Base-by-base conservation (phyloP, 2,113 vertebrate genomes). In the Hepsetus odoe region DNA sequence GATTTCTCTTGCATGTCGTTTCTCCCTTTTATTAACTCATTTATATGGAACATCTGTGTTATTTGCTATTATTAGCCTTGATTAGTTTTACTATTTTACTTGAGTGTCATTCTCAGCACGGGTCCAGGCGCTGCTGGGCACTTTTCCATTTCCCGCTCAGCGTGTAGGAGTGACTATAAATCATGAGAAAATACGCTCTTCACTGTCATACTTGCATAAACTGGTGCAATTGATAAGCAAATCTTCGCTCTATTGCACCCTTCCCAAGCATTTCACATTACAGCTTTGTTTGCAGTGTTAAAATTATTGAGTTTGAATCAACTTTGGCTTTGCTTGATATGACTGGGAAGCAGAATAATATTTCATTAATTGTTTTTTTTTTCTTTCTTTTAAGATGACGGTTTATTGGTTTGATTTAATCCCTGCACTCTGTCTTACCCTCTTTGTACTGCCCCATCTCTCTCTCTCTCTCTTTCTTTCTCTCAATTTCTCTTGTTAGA, bases 401-500 rank as follows among this genome's bases (percentile, higher is more conserved):
- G 16, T 16, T 70, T 24, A 55, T 5, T 24, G 53, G 53, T 55
- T 53, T 53, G 18, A 20, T 53, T 22, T 24, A n/a, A 24, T 56
- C 53, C 11, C 8, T 56, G 24, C 53, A 12, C 40, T 70, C 20
- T n/a, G 16, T 44, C 13, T 72, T 44, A 68, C 18, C 56, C 35
- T 62, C 12, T n/a, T 16, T 14, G 30, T 20, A 22, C 20, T 33
- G 32, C 26, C 18, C 2, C 4, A 26, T 65, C 32, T 16, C 44
- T 33, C 32, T 26, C 42, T 59, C 40, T 42, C 28, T 62, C 11
- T 32, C 18, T 64, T 44, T 32, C 55, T 44, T 35, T 72, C 33
- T 56, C 11, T 4, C 67, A 70, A 58, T 72, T 76, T 72, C 55
- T 40, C 20, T 22, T 40, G 42, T 58, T 70, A 51, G 56, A 70